phyloP scores from a whole-genome alignment of 2,888 invertebrate species.

The Hypolimnas misippus region DNA sequence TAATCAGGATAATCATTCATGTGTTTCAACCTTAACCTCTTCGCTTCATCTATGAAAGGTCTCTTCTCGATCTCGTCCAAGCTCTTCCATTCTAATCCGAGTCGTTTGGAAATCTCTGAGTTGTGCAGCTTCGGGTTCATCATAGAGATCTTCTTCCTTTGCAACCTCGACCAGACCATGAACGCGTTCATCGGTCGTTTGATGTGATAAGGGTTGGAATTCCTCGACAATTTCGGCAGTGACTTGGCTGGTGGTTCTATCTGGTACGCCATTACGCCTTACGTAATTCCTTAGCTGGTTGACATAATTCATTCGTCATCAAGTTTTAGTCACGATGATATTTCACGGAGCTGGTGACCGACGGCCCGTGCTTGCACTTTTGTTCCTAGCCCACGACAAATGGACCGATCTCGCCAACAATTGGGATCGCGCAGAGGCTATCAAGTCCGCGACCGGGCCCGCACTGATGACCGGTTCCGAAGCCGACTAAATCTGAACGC shows the following conservation, averaged over 20 bases:
- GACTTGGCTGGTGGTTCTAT: slow-evolving; percentile 60
- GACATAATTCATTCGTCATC: slow-evolving; percentile 8
- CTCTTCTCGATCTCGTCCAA: slow-evolving; percentile 90
- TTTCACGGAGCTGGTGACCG: slow-evolving; percentile 2
- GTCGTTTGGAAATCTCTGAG: slow-evolving; percentile 91
- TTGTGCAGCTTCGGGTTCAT: slow-evolving; percentile 92
- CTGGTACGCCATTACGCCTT: slow-evolving; percentile 62
- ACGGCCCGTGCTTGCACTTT: slow-evolving; percentile 16
- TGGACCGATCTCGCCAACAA: slow-evolving; percentile 31
- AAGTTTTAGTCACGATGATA: not conserved
- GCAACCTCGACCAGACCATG: slow-evolving; percentile 98
- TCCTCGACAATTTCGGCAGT: slow-evolving; percentile 76
- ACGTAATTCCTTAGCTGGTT: not conserved
- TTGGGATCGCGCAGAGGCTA: slow-evolving; percentile 47
- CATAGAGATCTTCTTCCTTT: slow-evolving; percentile 92
- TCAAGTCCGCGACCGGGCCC: slow-evolving; percentile 58
- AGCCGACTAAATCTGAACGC: slow-evolving; percentile 72
- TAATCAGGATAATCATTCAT: slow-evolving; percentile 90
- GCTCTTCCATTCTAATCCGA: slow-evolving; percentile 94
- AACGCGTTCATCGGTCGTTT: slow-evolving; percentile 99
- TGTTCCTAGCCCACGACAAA: slow-evolving; percentile 26
- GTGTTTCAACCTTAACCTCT: slow-evolving; percentile 88
- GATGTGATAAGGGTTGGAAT: slow-evolving; percentile 88
- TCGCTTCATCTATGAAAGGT: slow-evolving; percentile 95
- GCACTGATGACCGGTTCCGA: slow-evolving; percentile 72